Percentiles rank a stretch among this genome's conserved stretches.
Evolutionary conservation across 2,113 vertebrate species (phyloP).

Genomic region (Heliornis fulica): DNA sequence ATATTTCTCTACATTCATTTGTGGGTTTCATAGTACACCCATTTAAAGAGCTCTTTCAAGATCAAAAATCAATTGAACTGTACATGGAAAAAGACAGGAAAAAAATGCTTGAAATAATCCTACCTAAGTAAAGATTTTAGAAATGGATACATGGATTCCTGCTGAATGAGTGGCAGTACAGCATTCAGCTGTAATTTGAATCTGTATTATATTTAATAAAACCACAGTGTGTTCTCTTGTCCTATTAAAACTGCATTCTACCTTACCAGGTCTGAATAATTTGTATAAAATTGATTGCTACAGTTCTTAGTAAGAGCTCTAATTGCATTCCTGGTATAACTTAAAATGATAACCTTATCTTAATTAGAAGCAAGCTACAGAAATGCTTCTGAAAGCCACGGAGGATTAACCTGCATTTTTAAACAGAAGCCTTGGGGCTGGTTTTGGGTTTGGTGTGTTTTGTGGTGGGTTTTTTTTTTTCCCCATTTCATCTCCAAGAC

Average conservation of each 20-base stretch:
- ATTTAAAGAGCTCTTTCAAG: background rate
- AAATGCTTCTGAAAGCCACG: slow-evolving; percentile 70
- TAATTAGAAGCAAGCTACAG: slow-evolving; percentile 80
- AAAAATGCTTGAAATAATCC: background rate
- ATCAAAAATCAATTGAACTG: slow-evolving; percentile 5
- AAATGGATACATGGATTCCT: background rate
- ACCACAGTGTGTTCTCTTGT: slow-evolving; percentile 66
- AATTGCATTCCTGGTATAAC: slow-evolving; percentile 80
- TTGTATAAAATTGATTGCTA: slow-evolving; percentile 79
- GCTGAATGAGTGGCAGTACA: background rate
- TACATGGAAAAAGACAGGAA: background rate
- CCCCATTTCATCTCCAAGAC: slow-evolving; percentile 35
- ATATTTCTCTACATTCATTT: background rate
- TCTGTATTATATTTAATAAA: slow-evolving; percentile 67
- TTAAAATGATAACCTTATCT: slow-evolving; percentile 84
- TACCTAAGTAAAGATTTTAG: slow-evolving; percentile 9
- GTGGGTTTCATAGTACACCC: background rate
- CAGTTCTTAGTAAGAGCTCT: slow-evolving; percentile 74
- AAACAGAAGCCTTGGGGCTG: slow-evolving; percentile 57
- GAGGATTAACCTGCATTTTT: slow-evolving; percentile 77
- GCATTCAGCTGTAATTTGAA: slow-evolving; percentile 48
- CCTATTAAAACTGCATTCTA: slow-evolving; percentile 72
- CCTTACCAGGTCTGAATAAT: slow-evolving; percentile 73
- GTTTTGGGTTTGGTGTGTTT: too few relatives aligned
- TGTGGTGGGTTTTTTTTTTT: background rate